Conservation (phyloP, 2,113 vertebrate genomes). For the Leptodactylus fuscus region DNA sequence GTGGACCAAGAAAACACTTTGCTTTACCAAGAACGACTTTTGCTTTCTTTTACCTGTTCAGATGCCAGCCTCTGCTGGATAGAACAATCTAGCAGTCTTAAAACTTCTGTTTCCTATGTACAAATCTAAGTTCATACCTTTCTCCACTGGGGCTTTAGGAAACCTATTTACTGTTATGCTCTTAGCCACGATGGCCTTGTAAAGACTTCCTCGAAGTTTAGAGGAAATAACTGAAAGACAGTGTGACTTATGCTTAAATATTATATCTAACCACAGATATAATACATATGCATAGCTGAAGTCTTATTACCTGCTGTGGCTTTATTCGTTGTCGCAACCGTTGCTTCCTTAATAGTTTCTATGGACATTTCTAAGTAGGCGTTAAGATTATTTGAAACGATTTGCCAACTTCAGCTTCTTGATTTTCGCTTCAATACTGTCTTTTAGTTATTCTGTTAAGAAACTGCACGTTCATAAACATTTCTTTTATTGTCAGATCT, state of each 20-base stretch:
- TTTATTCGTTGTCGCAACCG: slow-evolving; percentile 86
- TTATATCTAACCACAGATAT: slow-evolving; percentile 72
- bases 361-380: slow-evolving; percentile 80
- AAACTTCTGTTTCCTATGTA: slow-evolving; percentile 66
- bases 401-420: slow-evolving; percentile 80
- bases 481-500: slow-evolving; percentile 82
- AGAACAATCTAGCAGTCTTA: slow-evolving; percentile 63
- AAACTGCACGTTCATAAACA: slow-evolving; percentile 87
- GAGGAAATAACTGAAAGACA: slow-evolving; percentile 88
- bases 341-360: slow-evolving; percentile 82
- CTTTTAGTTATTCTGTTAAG: slow-evolving; percentile 86
- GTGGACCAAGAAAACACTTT: slow-evolving; percentile 71
- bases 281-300: slow-evolving; percentile 44
- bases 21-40: slow-evolving; percentile 69
- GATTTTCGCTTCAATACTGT: slow-evolving; percentile 80
- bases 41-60: slow-evolving; percentile 68
- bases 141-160: slow-evolving; percentile 70
- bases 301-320: slow-evolving; percentile 87
- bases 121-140: slow-evolving; percentile 61
- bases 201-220: slow-evolving; percentile 77
- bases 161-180: slow-evolving; percentile 68
- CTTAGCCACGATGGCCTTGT: slow-evolving; percentile 78
- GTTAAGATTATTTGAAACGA: slow-evolving; percentile 77
- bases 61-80: slow-evolving; percentile 69
- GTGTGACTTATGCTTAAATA: slow-evolving; percentile 64